Percentiles rank a stretch among this genome's conserved stretches.
Evolutionary conservation across 2,797 vertebrate genomes (phyloP).

Genomic region (Ataeniobius toweri): DNA sequence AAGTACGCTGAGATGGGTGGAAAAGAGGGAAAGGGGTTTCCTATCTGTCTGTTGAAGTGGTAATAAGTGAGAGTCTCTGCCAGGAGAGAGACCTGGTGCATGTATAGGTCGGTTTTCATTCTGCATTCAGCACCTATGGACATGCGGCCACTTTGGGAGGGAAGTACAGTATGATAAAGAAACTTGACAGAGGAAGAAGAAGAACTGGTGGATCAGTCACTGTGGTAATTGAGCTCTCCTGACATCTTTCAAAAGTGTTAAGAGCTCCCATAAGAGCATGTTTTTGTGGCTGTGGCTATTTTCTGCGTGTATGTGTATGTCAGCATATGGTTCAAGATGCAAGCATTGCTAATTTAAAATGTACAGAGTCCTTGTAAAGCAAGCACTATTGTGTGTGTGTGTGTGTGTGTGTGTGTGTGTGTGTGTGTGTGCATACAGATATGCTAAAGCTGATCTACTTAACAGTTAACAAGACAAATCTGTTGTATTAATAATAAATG

Average conservation of each 20-base stretch:
- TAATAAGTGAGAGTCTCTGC: constrained; percentile 40
- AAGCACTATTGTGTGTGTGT: background rate
- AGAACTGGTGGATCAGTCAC: constrained; percentile 65
- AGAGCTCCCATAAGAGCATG: constrained; percentile 57
- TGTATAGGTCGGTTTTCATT: constrained; percentile 43
- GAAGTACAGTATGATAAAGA: constrained; percentile 3
- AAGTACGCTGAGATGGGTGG: constrained; percentile 45
- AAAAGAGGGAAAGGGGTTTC: constrained; percentile 46
- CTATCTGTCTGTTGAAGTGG: constrained; percentile 41
- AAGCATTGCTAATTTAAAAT: constrained; percentile 20
- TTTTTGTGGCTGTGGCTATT: constrained; percentile 34
- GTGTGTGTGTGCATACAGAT: background rate
- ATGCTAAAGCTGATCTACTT: constrained; percentile 33
- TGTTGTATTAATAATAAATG: constrained; percentile 76
- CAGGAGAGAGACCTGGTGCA: constrained; percentile 26
- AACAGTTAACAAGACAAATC: constrained; percentile 73
- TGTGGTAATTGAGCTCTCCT: constrained; percentile 72
- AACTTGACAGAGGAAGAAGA: constrained; percentile 55
- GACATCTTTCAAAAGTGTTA: constrained; percentile 63
- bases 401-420: background rate
- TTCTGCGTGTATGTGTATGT: constrained; percentile 20
- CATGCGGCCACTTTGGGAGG: constrained; percentile 26
- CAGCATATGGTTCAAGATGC: constrained; percentile 26
- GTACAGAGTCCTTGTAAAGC: constrained; percentile 1
- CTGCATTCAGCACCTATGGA: constrained; percentile 38